phyloP scores from a whole-genome alignment of 2,113 vertebrate genomes.

The Scomber colias region DNA sequence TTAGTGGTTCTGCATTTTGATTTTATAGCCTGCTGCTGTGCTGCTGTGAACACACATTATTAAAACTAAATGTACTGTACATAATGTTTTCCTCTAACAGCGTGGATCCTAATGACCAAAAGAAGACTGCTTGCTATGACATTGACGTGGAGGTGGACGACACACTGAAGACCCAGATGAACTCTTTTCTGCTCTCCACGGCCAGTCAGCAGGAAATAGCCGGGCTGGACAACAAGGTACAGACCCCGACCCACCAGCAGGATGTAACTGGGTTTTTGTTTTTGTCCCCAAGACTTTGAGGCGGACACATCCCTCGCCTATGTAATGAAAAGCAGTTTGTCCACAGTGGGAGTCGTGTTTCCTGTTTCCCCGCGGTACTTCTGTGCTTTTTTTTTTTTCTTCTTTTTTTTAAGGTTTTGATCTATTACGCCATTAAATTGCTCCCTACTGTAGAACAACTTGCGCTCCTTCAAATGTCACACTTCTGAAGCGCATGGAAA shows the following conservation, averaged over 20 bases:
- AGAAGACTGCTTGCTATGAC: conserved; percentile 99
- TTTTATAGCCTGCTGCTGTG: too few species aligned
- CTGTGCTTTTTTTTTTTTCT: background rate
- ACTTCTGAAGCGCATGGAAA: background rate
- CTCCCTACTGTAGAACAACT: background rate
- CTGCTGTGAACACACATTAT: background rate
- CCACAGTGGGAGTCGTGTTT: conserved; percentile 13
- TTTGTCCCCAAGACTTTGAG: background rate
- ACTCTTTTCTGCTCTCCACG: conserved; percentile 97
- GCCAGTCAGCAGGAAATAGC: conserved; percentile 99
- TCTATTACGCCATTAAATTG: background rate
- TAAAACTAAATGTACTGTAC: background rate
- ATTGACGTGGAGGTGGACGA: conserved; percentile 99
- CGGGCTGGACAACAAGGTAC: conserved; percentile 97
- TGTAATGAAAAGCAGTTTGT: background rate
- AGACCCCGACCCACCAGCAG: background rate
- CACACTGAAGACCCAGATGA: conserved; percentile 99
- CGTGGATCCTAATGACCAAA: conserved; percentile 99
- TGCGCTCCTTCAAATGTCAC: too few species aligned
- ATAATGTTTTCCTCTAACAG: conserved; percentile 71
- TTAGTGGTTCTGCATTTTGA: too few species aligned
- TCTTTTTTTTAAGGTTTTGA: background rate
- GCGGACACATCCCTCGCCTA: background rate
- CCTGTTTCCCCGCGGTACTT: conserved; percentile 20
- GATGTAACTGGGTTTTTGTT: background rate